These are phyloP conservation scores for Grammomys surdaster DNA, from an alignment of 2,113 vertebrate genomes.

Conservation along the genomic window DNA sequence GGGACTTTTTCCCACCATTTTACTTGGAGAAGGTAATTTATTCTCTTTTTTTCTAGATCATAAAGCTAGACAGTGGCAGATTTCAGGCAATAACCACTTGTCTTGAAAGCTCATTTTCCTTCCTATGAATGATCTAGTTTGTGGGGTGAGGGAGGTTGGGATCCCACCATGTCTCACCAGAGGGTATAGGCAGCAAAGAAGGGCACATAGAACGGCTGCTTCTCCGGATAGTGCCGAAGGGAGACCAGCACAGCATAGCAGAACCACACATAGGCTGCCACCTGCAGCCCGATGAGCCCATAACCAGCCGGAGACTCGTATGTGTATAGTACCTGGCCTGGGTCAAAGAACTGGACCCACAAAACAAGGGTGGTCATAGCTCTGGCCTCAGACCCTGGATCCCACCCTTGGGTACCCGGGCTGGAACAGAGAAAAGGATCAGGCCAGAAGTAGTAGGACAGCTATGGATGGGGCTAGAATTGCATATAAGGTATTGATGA, in stretches of 20 bases:
- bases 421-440: not conserved
- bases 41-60: not conserved
- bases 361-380: slow-evolving; percentile 41
- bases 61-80: not conserved
- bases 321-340: slow-evolving; percentile 94
- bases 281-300: slow-evolving; percentile 93
- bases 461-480: not conserved
- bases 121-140: not conserved
- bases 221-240: slow-evolving; percentile 94
- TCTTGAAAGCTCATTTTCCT: slow-evolving; percentile 8
- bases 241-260: slow-evolving; percentile 94
- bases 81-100: not conserved
- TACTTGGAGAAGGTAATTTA: not conserved
- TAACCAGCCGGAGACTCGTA: slow-evolving; percentile 96
- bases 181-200: slow-evolving; percentile 96
- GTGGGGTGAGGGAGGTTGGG: slow-evolving; percentile 2
- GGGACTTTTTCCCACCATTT: not conserved
- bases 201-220: slow-evolving; percentile 94
- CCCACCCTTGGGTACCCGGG: slow-evolving; percentile 1
- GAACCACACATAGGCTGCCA: slow-evolving; percentile 96
- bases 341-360: slow-evolving; percentile 93
- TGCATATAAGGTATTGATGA: not conserved
- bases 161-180: slow-evolving; percentile 88
- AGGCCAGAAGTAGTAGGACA: slow-evolving; percentile 19
- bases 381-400: slow-evolving; percentile 23